Percentiles rank a stretch among this genome's conserved stretches.
These are phyloP conservation scores for Coturnix japonica DNA, from an alignment of 2,113 vertebrate species.

Conservation along the genomic window DNA sequence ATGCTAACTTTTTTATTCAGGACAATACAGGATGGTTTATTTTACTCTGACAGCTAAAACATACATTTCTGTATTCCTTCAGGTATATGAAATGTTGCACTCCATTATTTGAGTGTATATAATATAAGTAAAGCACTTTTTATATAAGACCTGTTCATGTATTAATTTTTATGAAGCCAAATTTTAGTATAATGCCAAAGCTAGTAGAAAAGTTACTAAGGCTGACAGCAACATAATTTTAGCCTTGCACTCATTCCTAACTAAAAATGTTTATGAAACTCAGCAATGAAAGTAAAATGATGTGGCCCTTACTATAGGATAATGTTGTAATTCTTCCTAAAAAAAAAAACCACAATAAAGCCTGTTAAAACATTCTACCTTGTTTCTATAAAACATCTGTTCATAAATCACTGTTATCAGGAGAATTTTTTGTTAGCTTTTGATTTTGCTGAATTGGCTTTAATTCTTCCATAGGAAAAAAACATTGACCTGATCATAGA, in stretches of 20 bases:
- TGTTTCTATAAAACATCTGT: background rate
- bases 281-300: background rate
- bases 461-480: background rate
- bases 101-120: background rate
- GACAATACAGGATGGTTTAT: background rate
- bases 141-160: background rate
- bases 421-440: background rate
- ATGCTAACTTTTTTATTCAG: background rate
- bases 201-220: background rate
- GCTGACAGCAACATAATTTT: background rate
- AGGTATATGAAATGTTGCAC: background rate
- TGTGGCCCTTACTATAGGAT: background rate
- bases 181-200: background rate
- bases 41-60: background rate
- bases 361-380: background rate
- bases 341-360: background rate
- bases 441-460: background rate
- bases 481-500: background rate
- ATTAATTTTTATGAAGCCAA: background rate
- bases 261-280: background rate
- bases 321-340: background rate
- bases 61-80: background rate
- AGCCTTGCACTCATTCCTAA: background rate
- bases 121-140: background rate
- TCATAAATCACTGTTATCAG: background rate